These are phyloP conservation scores for Drosophila carrolli DNA, from an alignment of 1,140 invertebrate genomes.

Conservation along the genomic window DNA sequence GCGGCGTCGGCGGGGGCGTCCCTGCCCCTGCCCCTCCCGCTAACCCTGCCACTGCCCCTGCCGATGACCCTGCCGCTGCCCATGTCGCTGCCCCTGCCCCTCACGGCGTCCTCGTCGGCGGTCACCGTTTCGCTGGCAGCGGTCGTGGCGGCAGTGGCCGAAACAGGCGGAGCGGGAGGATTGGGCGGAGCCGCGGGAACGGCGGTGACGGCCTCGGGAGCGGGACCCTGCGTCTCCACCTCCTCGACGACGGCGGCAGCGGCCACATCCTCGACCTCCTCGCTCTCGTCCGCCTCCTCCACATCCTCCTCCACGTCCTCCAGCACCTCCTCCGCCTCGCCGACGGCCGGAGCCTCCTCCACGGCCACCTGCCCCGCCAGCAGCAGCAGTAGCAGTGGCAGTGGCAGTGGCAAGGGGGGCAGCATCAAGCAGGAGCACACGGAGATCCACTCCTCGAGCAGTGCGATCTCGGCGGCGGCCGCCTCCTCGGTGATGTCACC, in stretches of 20 bases:
- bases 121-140: constrained; percentile 50
- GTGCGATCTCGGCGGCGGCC: constrained; percentile 61
- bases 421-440: constrained; percentile 70
- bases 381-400: constrained; percentile 39
- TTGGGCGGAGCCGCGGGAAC: background rate
- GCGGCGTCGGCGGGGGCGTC: constrained; percentile 67
- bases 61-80: constrained; percentile 44
- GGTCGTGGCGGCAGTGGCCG: constrained; percentile 46
- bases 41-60: constrained; percentile 59
- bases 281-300: constrained; percentile 39
- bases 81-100: constrained; percentile 30
- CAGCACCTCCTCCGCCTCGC: constrained; percentile 27
- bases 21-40: constrained; percentile 62
- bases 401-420: constrained; percentile 37
- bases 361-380: constrained; percentile 47
- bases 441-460: constrained; percentile 80
- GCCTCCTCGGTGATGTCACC: constrained; percentile 83
- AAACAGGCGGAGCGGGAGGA: constrained; percentile 10
- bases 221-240: constrained; percentile 40
- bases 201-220: constrained; percentile 10
- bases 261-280: constrained; percentile 49
- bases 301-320: constrained; percentile 21
- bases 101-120: constrained; percentile 30
- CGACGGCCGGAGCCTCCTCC: constrained; percentile 27
- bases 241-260: constrained; percentile 36